phyloP scores from a whole-genome alignment of 2,797 vertebrate genomes.

The Taenioides sp. region DNA sequence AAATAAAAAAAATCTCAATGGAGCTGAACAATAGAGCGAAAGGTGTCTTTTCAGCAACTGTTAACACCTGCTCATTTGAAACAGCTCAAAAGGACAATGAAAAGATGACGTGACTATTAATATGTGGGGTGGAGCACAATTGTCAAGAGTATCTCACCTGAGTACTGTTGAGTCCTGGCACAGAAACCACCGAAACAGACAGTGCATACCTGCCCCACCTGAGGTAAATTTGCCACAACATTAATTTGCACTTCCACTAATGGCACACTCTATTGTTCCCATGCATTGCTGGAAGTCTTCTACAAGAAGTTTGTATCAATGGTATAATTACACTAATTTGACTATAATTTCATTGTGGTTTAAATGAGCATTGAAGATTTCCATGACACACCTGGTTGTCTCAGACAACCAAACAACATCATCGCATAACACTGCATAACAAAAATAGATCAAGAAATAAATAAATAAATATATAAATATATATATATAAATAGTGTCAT shows the following conservation, averaged over 20 bases:
- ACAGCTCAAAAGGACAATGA: not conserved
- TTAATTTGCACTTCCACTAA: constrained; percentile 4
- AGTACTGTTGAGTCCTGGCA: not conserved
- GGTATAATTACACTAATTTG: not conserved
- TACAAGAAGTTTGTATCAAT: constrained; percentile 15
- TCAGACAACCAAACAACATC: no score
- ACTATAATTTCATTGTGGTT: not conserved
- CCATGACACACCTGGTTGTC: not conserved
- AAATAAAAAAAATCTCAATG: not conserved
- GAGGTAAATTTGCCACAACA: not conserved
- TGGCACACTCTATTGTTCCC: constrained; percentile 18
- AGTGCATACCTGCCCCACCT: not conserved
- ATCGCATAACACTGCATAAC: no score
- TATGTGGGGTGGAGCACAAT: not conserved
- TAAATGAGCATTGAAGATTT: not conserved
- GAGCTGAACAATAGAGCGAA: constrained; percentile 2
- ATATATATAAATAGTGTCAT: not conserved
- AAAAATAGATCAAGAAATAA: no score
- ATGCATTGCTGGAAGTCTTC: constrained; percentile 22
- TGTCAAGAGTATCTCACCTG: not conserved
- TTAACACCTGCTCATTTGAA: constrained; percentile 11
- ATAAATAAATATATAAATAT: not conserved
- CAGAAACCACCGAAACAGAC: not conserved
- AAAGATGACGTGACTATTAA: not conserved
- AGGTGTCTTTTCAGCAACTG: constrained; percentile 6